Evolutionary conservation across 2,797 vertebrate species (phyloP).

Genomic region (Philypnodon macrostomus): DNA sequence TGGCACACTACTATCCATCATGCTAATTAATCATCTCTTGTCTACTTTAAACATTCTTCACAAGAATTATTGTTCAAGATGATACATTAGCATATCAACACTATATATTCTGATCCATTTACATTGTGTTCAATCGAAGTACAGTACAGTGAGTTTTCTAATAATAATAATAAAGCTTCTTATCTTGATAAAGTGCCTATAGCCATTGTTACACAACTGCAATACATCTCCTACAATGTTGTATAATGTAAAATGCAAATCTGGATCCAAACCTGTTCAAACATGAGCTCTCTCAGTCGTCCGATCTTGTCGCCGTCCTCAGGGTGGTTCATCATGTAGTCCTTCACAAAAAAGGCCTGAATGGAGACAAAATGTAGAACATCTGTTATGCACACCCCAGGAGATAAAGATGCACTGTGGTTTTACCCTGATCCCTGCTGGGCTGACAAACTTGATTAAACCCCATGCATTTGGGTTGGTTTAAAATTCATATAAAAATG

Average conservation of each 20-base stretch:
- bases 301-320: slow-evolving; percentile 97
- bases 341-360: slow-evolving; percentile 97
- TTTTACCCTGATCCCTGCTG: slow-evolving; percentile 47
- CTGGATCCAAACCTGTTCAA: slow-evolving; percentile 88
- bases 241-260: neutral
- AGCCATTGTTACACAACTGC: no score
- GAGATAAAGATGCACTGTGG: slow-evolving; percentile 30
- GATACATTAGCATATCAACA: neutral
- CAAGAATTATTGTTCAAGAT: slow-evolving; percentile 1
- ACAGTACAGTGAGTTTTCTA: neutral
- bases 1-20: slow-evolving; percentile 1
- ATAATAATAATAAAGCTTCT: no score
- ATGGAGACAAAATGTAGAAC: slow-evolving; percentile 47
- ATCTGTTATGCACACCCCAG: slow-evolving; percentile 50
- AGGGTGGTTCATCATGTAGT: slow-evolving; percentile 93
- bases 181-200: no score
- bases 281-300: slow-evolving; percentile 95
- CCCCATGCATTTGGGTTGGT: slow-evolving; percentile 15
- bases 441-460: slow-evolving; percentile 46
- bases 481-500: slow-evolving; percentile 23
- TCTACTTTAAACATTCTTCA: neutral
- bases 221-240: neutral
- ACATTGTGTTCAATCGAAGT: neutral
- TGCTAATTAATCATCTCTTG: neutral
- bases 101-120: neutral